phyloP scores from a whole-genome alignment of 1,140 invertebrate genomes.

The Callitettix versicolor region DNA sequence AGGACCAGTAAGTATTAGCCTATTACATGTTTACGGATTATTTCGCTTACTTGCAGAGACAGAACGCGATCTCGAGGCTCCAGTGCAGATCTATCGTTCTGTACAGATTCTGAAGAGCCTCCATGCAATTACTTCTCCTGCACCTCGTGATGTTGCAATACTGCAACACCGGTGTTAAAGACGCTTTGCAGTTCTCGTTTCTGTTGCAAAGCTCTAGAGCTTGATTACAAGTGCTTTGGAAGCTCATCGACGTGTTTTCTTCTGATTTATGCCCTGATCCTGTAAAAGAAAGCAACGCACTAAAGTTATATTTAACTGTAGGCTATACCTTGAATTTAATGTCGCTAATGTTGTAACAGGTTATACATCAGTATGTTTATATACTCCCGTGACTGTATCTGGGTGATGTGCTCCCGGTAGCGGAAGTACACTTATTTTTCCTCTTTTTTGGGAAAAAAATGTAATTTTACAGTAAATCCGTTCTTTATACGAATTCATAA shows the following conservation, averaged over 20 bases:
- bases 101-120: constrained; percentile 75
- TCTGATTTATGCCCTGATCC: constrained; percentile 20
- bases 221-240: constrained; percentile 65
- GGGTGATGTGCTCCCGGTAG: too few relatives aligned
- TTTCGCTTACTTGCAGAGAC: constrained; percentile 87
- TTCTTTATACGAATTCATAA: too few relatives aligned
- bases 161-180: constrained; percentile 66
- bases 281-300: constrained; percentile 8
- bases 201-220: constrained; percentile 63
- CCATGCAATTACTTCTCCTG: constrained; percentile 75
- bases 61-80: constrained; percentile 81
- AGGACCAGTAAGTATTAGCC: too few relatives aligned
- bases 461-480: too few relatives aligned
- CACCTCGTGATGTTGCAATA: constrained; percentile 66
- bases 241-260: constrained; percentile 30
- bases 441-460: too few relatives aligned
- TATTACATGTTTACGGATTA: too few relatives aligned
- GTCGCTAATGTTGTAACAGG: too few relatives aligned
- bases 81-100: constrained; percentile 61
- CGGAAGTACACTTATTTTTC: too few relatives aligned
- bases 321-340: too few relatives aligned
- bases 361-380: too few relatives aligned
- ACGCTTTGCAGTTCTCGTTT: constrained; percentile 60
- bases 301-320: too few relatives aligned
- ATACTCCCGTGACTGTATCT: too few relatives aligned